Evolutionary conservation across 2,113 vertebrate species (phyloP).

Genomic region (Cryptomyrus ogoouensis): DNA sequence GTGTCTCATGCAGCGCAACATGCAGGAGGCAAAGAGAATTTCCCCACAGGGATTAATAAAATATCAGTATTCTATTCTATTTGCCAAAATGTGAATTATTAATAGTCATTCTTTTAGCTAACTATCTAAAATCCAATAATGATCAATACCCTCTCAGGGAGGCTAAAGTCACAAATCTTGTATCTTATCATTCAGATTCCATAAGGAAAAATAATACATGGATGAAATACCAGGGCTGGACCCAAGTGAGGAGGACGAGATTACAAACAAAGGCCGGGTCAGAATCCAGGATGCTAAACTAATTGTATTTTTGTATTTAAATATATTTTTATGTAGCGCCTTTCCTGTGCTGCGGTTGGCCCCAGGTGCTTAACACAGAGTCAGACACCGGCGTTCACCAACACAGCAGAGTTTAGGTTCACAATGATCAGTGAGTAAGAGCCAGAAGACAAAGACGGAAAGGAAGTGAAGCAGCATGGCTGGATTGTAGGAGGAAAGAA

Average conservation of each 20-base stretch:
- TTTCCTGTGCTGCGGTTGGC: not conserved
- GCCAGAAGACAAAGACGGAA: not conserved
- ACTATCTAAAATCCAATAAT: not conserved
- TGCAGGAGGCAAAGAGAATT: not conserved
- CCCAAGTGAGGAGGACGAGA: not conserved
- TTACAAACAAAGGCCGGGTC: not conserved
- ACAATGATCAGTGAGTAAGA: not conserved
- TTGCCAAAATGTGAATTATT: not conserved
- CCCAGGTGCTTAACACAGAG: not conserved
- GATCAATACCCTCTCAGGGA: not conserved
- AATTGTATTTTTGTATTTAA: not conserved
- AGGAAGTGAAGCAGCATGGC: not conserved
- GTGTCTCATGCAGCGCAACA: not conserved
- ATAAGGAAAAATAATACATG: not conserved
- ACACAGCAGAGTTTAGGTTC: not conserved
- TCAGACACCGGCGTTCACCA: not conserved
- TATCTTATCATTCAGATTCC: not conserved
- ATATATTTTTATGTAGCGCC: not conserved
- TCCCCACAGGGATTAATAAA: not conserved
- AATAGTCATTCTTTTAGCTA: not conserved
- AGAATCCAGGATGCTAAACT: not conserved
- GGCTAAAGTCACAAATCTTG: not conserved
- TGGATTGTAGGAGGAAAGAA: not conserved
- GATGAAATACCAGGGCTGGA: not conserved
- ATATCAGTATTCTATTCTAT: not conserved